Conservation (phyloP, 2,888 invertebrate genomes). For the Elmis aenea region DNA sequence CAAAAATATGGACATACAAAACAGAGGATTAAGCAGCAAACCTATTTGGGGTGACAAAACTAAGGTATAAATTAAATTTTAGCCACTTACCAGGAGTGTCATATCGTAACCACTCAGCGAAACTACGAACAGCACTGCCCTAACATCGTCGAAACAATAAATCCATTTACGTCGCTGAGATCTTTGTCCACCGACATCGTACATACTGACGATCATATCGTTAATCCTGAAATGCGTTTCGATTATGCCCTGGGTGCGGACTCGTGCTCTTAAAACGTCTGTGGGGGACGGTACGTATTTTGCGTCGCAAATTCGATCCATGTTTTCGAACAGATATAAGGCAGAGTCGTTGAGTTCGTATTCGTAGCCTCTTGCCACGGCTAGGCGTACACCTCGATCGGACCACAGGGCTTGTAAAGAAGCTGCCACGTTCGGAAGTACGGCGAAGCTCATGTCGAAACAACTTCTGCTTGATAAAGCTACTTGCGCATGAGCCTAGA, state of each 20-base stretch:
- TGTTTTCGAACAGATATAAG: slow-evolving; percentile 62
- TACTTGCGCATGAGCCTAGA: slow-evolving; percentile 49
- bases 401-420: slow-evolving; percentile 57
- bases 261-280: slow-evolving; percentile 58
- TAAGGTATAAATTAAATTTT: no score
- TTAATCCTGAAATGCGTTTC: slow-evolving; percentile 61
- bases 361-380: slow-evolving; percentile 62
- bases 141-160: slow-evolving; percentile 62
- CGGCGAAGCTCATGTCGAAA: slow-evolving; percentile 53
- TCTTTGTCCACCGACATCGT: slow-evolving; percentile 62
- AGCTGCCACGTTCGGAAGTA: slow-evolving; percentile 50
- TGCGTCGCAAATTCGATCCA: slow-evolving; percentile 59
- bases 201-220: slow-evolving; percentile 57
- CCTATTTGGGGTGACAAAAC: no score
- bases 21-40: no score
- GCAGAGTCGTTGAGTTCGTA: slow-evolving; percentile 65
- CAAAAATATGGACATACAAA: no score
- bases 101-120: slow-evolving; percentile 64
- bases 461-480: slow-evolving; percentile 50
- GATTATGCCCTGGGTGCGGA: slow-evolving; percentile 61
- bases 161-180: slow-evolving; percentile 64
- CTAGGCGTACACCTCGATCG: slow-evolving; percentile 57
- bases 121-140: slow-evolving; percentile 59
- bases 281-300: slow-evolving; percentile 60
- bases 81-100: slow-evolving; percentile 55